phyloP scores from a whole-genome alignment of 2,113 vertebrate species.

The Guaruba guarouba region DNA sequence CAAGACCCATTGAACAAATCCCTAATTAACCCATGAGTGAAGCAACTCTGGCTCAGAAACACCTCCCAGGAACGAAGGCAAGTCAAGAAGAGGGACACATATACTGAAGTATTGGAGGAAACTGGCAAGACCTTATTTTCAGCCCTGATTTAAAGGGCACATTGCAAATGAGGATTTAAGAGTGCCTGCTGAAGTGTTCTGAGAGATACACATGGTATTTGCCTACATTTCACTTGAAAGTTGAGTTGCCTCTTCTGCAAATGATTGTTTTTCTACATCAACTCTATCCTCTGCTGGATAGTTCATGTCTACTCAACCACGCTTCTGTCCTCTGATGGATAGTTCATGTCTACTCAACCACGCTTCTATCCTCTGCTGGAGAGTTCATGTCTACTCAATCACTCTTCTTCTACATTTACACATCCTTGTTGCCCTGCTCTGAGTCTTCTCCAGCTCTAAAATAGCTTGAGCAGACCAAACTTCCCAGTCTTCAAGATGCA shows the following conservation, averaged over 20 bases:
- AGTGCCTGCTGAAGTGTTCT: neutral
- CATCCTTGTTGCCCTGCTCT: neutral
- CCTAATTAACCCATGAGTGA: neutral
- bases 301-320: neutral
- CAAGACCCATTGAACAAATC: neutral
- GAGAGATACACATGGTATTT: neutral
- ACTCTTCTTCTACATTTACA: neutral
- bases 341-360: neutral
- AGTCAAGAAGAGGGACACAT: neutral
- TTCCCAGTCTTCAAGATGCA: neutral
- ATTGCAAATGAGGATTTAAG: neutral
- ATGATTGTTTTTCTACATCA: rapidly evolving
- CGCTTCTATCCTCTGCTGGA: neutral
- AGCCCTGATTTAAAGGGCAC: neutral
- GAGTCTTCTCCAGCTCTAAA: neutral
- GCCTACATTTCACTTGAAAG: neutral
- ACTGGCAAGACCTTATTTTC: neutral
- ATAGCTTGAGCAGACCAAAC: neutral
- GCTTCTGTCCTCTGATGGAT: neutral
- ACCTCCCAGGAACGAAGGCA: neutral
- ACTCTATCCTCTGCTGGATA: neutral
- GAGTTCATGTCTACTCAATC: neutral
- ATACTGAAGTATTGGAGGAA: neutral
- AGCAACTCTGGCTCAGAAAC: neutral
- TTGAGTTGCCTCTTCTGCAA: neutral